These are phyloP conservation scores for Terrapene triunguis DNA, from an alignment of 2,113 vertebrate species.

Conservation along the genomic window DNA sequence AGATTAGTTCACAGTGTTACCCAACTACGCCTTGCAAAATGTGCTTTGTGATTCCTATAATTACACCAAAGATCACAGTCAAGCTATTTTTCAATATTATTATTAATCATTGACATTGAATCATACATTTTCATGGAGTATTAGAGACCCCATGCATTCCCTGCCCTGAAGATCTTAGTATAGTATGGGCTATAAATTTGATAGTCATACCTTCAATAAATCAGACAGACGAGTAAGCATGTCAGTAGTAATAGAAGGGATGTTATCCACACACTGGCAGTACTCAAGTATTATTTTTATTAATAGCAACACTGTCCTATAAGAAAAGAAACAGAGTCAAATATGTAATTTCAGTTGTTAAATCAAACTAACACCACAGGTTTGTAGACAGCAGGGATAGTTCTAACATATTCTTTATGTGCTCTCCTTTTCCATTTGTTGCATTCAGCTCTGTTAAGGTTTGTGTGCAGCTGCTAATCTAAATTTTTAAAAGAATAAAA, in stretches of 20 bases:
- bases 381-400: neutral
- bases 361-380: neutral
- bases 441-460: neutral
- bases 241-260: slow-evolving; percentile 95
- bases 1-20: neutral
- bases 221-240: slow-evolving; percentile 96
- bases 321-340: slow-evolving; percentile 63
- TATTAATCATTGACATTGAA: neutral
- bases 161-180: neutral
- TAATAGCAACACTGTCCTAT: slow-evolving; percentile 95
- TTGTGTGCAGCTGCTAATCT: neutral
- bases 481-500: neutral
- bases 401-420: neutral
- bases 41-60: neutral
- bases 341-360: neutral
- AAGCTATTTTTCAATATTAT: neutral
- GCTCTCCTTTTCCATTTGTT: neutral
- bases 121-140: fast-evolving
- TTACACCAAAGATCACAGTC: neutral
- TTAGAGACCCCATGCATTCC: fast-evolving
- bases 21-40: neutral
- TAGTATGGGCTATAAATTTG: fast-evolving
- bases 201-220: slow-evolving; percentile 90
- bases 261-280: slow-evolving; percentile 98
- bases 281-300: slow-evolving; percentile 99